Evolutionary conservation across 1,140 invertebrate species (phyloP).

Genomic region (Drosophila santomea): DNA sequence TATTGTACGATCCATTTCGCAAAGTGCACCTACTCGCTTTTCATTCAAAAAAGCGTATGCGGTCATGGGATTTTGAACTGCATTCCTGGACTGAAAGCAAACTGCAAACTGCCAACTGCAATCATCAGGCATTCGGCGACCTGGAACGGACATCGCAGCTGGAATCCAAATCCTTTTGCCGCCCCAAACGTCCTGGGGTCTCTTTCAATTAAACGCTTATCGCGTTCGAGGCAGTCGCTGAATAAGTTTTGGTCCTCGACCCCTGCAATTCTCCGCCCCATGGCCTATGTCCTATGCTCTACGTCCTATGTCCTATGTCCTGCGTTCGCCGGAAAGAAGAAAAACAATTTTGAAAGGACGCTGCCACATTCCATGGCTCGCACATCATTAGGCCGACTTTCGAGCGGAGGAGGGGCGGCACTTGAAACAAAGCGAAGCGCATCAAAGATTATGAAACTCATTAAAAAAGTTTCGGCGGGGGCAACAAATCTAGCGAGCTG

Average conservation of each 20-base stretch:
- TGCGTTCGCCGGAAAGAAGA: not conserved
- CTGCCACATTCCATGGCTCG: slow-evolving; percentile 36
- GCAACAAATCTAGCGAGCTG: slow-evolving; percentile 54
- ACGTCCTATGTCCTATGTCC: not conserved
- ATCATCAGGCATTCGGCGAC: slow-evolving; percentile 25
- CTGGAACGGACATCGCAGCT: slow-evolving; percentile 36
- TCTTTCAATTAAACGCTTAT: slow-evolving; percentile 80
- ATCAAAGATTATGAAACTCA: slow-evolving; percentile 78
- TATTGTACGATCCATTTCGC: too few species aligned
- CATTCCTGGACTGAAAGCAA: slow-evolving; percentile 25
- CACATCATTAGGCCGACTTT: slow-evolving; percentile 52
- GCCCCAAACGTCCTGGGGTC: slow-evolving; percentile 12
- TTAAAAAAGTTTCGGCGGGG: slow-evolving; percentile 72
- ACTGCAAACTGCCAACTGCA: slow-evolving; percentile 33
- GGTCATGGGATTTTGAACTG: slow-evolving; percentile 17
- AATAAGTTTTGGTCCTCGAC: slow-evolving; percentile 23
- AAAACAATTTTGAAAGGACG: slow-evolving; percentile 52
- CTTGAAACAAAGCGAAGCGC: slow-evolving; percentile 60
- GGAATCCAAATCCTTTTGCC: slow-evolving; percentile 14
- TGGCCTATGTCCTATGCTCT: not conserved
- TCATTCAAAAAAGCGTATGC: slow-evolving; percentile 4
- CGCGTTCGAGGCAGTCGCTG: slow-evolving; percentile 57
- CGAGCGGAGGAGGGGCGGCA: not conserved
- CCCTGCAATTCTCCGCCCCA: not conserved
- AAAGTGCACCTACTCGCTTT: too few species aligned